These are phyloP conservation scores for Andricus quercusramuli DNA, from an alignment of 2,888 invertebrate species.

Conservation along the genomic window DNA sequence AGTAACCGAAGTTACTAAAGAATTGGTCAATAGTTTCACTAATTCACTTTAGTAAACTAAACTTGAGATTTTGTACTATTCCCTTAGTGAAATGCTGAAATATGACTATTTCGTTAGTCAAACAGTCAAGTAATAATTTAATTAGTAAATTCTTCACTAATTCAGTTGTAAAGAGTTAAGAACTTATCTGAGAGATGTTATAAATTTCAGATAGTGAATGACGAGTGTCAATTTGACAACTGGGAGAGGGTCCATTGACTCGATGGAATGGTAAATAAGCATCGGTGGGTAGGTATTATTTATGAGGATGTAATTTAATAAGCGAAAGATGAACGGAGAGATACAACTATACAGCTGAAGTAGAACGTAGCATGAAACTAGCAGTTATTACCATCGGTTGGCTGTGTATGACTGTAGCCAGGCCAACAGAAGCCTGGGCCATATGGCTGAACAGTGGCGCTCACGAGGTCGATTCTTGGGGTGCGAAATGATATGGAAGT, in stretches of 20 bases:
- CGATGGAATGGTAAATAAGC: constrained; percentile 69
- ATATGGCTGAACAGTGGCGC: constrained; percentile 67
- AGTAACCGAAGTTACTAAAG: too few relatives aligned
- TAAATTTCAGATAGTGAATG: constrained; percentile 44
- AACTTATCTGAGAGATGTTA: background rate
- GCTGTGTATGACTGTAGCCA: constrained; percentile 45
- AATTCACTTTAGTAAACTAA: too few relatives aligned
- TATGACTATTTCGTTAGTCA: too few relatives aligned
- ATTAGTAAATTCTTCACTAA: too few relatives aligned
- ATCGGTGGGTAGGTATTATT: constrained; percentile 70
- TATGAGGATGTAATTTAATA: constrained; percentile 77
- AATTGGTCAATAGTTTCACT: too few relatives aligned
- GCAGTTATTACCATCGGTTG: constrained; percentile 62
- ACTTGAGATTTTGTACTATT: too few relatives aligned
- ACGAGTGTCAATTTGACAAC: constrained; percentile 54
- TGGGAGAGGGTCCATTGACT: constrained; percentile 27
- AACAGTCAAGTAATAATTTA: too few relatives aligned
- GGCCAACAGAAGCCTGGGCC: constrained; percentile 57
- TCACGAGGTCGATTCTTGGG: constrained; percentile 65
- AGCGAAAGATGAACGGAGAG: constrained; percentile 72
- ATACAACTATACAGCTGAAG: constrained; percentile 64
- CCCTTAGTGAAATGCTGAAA: too few relatives aligned
- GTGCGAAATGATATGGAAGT: constrained; percentile 79
- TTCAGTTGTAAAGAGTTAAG: background rate
- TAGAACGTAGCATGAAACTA: constrained; percentile 74